Evolutionary conservation across 64 coral and sea anemone species (phyloP).

Genomic region (Orbicella faveolata): DNA sequence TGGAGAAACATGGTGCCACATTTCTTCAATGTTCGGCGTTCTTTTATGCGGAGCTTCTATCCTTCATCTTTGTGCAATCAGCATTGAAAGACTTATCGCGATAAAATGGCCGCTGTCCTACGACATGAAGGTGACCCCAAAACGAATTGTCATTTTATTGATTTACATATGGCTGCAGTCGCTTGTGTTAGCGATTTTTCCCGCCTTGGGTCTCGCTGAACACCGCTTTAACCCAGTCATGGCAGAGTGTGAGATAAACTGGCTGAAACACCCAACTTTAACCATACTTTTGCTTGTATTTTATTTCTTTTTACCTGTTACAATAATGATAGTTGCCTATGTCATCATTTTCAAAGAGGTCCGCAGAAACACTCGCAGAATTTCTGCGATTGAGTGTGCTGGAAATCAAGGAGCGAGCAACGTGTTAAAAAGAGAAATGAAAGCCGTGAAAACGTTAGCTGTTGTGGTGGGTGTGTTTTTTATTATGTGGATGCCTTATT

Average conservation of each 20-base stretch:
- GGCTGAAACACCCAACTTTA: slow-evolving; percentile 60
- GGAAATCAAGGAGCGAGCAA: slow-evolving; percentile 4
- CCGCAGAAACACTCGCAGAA: slow-evolving; percentile 55
- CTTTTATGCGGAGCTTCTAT: slow-evolving; percentile 80
- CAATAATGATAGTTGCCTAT: slow-evolving; percentile 71
- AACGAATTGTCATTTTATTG: slow-evolving; percentile 40
- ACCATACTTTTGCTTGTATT: slow-evolving; percentile 61
- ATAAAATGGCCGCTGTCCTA: slow-evolving; percentile 84
- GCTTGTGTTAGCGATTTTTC: slow-evolving; percentile 49
- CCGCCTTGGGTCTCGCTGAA: slow-evolving; percentile 43
- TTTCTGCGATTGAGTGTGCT: slow-evolving; percentile 28
- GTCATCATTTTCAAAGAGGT: slow-evolving; percentile 79
- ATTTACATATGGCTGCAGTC: slow-evolving; percentile 85
- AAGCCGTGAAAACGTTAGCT: slow-evolving; percentile 79
- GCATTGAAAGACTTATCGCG: slow-evolving; percentile 75
- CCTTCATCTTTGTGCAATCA: slow-evolving; percentile 81
- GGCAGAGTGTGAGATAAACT: slow-evolving; percentile 77
- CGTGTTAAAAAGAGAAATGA: slow-evolving; percentile 68
- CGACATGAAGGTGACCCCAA: slow-evolving; percentile 56
- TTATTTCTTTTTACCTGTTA: slow-evolving; percentile 72
- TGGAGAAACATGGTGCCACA: slow-evolving; percentile 65
- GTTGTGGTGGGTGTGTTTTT: slow-evolving; percentile 89
- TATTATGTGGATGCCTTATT: slow-evolving; percentile 87
- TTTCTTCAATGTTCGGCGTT: slow-evolving; percentile 80
- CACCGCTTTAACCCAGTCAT: slow-evolving; percentile 71